Percentiles rank a stretch among this genome's conserved stretches.
phyloP scores from a whole-genome alignment of 1,140 invertebrate genomes.

The Brachionus paranguensis region DNA sequence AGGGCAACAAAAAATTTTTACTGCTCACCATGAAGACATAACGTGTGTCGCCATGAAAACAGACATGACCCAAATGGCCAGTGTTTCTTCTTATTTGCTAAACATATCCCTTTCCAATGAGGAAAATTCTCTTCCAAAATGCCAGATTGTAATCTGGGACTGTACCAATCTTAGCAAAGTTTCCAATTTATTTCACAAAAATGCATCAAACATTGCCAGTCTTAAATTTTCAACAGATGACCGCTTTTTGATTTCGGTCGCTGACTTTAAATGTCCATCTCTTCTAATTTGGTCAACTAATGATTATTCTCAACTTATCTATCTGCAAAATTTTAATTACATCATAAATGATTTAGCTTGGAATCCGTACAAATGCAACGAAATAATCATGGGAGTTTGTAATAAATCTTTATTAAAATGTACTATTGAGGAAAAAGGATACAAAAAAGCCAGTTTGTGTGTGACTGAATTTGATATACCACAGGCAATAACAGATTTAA shows the following conservation, averaged over 20 bases:
- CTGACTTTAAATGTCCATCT: slow-evolving; percentile 48
- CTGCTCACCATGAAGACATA: slow-evolving; percentile 51
- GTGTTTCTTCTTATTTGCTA: neutral
- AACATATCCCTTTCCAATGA: neutral
- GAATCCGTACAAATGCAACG: slow-evolving; percentile 52
- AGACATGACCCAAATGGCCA: slow-evolving; percentile 44
- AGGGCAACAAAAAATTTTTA: slow-evolving; percentile 49
- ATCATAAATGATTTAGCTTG: slow-evolving; percentile 48
- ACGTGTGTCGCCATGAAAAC: slow-evolving; percentile 51
- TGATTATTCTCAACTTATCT: slow-evolving; percentile 46
- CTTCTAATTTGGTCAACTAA: slow-evolving; percentile 51
- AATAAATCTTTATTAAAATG: slow-evolving; percentile 49
- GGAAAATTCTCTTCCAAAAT: neutral
- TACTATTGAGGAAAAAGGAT: slow-evolving; percentile 50
- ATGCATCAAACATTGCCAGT: slow-evolving; percentile 48
- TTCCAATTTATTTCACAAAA: slow-evolving; percentile 45
- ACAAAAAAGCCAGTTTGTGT: slow-evolving; percentile 45
- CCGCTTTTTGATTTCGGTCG: slow-evolving; percentile 50
- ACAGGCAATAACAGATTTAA: neutral
- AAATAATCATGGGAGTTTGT: slow-evolving; percentile 51
- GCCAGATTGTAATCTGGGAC: slow-evolving; percentile 30
- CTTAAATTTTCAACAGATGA: slow-evolving; percentile 52
- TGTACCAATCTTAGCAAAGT: neutral
- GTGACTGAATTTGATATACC: slow-evolving; percentile 52
- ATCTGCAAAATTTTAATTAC: slow-evolving; percentile 44